phyloP scores from a whole-genome alignment of 2,113 vertebrate species.

The Steatornis caripensis region DNA sequence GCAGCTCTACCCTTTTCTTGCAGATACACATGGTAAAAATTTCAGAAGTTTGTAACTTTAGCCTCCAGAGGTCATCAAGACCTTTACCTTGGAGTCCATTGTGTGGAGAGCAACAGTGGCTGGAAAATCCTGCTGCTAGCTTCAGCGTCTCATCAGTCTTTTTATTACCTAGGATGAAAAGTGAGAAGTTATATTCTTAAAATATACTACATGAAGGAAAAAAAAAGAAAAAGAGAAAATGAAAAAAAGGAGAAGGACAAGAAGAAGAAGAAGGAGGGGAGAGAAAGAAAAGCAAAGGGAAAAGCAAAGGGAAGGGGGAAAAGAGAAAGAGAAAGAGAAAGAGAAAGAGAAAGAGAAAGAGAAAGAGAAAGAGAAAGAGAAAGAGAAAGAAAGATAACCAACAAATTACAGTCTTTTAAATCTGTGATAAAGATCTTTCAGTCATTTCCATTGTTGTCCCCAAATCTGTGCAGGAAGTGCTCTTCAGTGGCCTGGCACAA shows the following conservation, averaged over 20 bases:
- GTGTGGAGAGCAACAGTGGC: background rate
- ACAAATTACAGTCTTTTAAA: background rate
- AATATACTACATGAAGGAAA: background rate
- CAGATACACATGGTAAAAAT: background rate
- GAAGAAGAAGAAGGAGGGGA: rapidly evolving
- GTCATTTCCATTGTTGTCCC: background rate
- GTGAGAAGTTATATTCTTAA: background rate
- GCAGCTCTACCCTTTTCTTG: background rate
- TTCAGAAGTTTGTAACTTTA: background rate
- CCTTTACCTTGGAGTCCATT: background rate
- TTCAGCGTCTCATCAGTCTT: background rate
- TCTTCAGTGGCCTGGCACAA: background rate
- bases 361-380: too few species aligned
- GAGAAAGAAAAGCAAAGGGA: rapidly evolving
- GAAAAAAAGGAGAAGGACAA: rapidly evolving
- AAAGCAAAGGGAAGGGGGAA: rapidly evolving
- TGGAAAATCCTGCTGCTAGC: background rate
- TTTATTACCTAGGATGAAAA: background rate
- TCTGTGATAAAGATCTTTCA: background rate
- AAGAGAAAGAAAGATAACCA: background rate
- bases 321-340: background rate
- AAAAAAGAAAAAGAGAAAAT: background rate
- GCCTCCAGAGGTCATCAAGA: constrained; percentile 1
- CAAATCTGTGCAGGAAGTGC: background rate
- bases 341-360: rapidly evolving